Evolutionary conservation across 2,888 invertebrate species (phyloP), one percentile per base, ranked within the genome.

Genomic region (Aleiodes testaceus): DNA sequence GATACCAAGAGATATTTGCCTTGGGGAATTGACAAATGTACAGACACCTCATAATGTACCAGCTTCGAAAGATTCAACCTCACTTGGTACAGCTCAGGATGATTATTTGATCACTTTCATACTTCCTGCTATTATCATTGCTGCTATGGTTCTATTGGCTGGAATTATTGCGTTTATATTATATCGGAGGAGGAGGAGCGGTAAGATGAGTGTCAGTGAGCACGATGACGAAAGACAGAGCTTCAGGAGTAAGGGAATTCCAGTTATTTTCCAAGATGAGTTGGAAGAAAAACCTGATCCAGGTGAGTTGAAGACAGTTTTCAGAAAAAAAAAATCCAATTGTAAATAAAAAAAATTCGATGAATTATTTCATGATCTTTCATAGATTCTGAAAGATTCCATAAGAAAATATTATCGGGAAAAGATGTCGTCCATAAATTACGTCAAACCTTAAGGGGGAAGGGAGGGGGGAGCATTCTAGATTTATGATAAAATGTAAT

Each of bases 231-330:
- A 95, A 79, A 90, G 95, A 16, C 93, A 94, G 84, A 93, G 93
- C 76, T 94, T 95, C 89, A 92, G 95, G 63, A 94, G 94, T 80
- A 95, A 94, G 86, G 91, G 91, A 65, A 97, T 97, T 81, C 98
- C 99, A 0, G 97, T 98, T 47, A 98, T 99, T 83, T 98, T 98
- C 88, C 95, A 96, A 88, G 98, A 99, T 87, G 99, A 99, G 87
- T 90, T 98, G 52, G 97, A 98, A 80, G 97, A 97, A 82, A 94
- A 97, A 80, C 95, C 95, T 0, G 95, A 95, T 86, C 93, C 95
- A 18, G 94, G 87, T 87, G 78, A 74, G 47, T 22, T 71, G 26
- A 26, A 26, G 5, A 26, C n/a, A n/a, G n/a, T n/a, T n/a, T n/a
- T n/a, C n/a, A n/a, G n/a, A n/a, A n/a, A n/a, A n/a, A n/a, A n/a